These are phyloP conservation scores for Drosophila atroscutellata DNA, from an alignment of 2,888 invertebrate genomes.

Conservation along the genomic window DNA sequence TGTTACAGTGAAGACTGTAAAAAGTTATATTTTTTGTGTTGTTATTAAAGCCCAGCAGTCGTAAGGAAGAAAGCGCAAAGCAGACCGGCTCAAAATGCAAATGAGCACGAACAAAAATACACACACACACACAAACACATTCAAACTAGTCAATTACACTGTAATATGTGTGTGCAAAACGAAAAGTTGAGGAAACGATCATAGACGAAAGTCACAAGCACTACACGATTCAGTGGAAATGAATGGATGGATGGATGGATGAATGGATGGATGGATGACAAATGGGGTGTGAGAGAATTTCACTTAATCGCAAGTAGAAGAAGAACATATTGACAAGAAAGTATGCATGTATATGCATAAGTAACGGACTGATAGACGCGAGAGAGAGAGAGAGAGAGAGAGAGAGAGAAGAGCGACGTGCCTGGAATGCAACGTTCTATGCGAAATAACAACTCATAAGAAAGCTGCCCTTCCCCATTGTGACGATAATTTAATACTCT, in stretches of 20 bases:
- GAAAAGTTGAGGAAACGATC: slow-evolving; percentile 29
- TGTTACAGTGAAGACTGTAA: background rate
- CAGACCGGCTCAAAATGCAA: slow-evolving; percentile 71
- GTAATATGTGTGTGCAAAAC: slow-evolving; percentile 26
- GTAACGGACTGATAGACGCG: slow-evolving; percentile 2
- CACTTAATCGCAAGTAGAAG: slow-evolving; percentile 2
- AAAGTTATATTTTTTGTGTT: slow-evolving; percentile 16
- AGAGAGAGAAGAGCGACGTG: no score
- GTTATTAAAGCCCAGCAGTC: slow-evolving; percentile 24
- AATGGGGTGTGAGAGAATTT: slow-evolving; percentile 32
- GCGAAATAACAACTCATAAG: slow-evolving; percentile 30
- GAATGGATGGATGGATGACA: slow-evolving; percentile 17
- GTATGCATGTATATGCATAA: slow-evolving; percentile 1
- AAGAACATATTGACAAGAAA: slow-evolving; percentile 3
- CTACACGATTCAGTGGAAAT: slow-evolving; percentile 47
- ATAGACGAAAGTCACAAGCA: slow-evolving; percentile 49
- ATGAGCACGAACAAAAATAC: slow-evolving; percentile 21
- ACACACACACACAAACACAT: background rate
- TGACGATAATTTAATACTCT: slow-evolving; percentile 31
- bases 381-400: no score
- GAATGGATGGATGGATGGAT: slow-evolving; percentile 8
- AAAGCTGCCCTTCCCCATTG: background rate
- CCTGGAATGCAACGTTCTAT: slow-evolving; percentile 53
- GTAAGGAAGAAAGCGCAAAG: slow-evolving; percentile 69
- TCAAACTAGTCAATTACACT: slow-evolving; percentile 31